Evolutionary conservation across 2,888 invertebrate species (phyloP).

Genomic region (Melipona beecheii): DNA sequence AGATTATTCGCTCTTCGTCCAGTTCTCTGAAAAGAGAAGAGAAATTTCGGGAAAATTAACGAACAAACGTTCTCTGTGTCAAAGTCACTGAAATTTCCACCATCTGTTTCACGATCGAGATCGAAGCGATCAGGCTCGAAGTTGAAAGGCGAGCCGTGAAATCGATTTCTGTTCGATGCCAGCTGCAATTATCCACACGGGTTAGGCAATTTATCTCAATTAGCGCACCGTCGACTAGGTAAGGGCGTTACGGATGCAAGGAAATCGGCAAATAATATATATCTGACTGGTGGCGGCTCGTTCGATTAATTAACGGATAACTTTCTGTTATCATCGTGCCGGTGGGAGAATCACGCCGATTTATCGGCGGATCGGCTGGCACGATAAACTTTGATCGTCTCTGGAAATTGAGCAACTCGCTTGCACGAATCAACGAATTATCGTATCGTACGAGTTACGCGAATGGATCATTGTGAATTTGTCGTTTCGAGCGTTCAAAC

Average conservation of each 20-base stretch:
- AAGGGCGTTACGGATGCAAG: slow-evolving; percentile 38
- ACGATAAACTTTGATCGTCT: slow-evolving; percentile 31
- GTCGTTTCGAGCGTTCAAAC: not conserved
- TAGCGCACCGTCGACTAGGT: slow-evolving; percentile 39
- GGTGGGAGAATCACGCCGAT: slow-evolving; percentile 26
- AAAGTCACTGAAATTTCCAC: not conserved
- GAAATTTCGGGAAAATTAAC: too few relatives aligned
- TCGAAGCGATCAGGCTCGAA: not conserved
- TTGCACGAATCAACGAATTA: not conserved
- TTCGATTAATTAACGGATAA: slow-evolving; percentile 61
- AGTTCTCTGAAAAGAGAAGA: too few relatives aligned
- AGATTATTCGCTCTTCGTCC: too few relatives aligned
- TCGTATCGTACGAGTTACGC: not conserved
- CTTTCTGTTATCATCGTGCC: slow-evolving; percentile 46
- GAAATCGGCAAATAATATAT: slow-evolving; percentile 53
- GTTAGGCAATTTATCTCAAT: slow-evolving; percentile 50
- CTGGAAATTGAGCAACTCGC: slow-evolving; percentile 20
- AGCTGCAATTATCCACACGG: slow-evolving; percentile 36
- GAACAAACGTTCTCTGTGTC: too few relatives aligned
- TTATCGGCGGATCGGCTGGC: slow-evolving; percentile 33
- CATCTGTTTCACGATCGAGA: too few relatives aligned
- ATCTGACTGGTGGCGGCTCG: slow-evolving; percentile 29
- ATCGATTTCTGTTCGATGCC: slow-evolving; percentile 18
- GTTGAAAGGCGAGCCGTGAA: not conserved
- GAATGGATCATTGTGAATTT: not conserved